A percentile compares a stretch with the other conserved stretches of the same genome.
These are phyloP conservation scores for Dasypus novemcinctus DNA, from an alignment of 2,113 vertebrate species.

Conservation along the genomic window DNA sequence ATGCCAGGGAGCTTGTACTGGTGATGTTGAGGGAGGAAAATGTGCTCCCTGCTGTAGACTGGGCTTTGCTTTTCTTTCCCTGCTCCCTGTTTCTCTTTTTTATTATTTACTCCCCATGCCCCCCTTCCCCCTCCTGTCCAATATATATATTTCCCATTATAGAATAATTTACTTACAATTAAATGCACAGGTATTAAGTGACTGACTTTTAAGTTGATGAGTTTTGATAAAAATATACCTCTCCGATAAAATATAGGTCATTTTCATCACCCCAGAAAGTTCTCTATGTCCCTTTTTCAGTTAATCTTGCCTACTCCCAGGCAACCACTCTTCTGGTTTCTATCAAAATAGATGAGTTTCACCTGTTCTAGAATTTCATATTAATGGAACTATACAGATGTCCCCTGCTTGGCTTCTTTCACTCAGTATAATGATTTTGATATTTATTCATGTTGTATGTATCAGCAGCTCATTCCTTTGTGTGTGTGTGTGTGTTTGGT, in stretches of 20 bases:
- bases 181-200: neutral
- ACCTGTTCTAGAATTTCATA: neutral
- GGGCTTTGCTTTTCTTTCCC: neutral
- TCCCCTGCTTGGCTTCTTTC: neutral
- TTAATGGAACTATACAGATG: neutral
- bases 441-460: neutral
- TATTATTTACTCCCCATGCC: neutral
- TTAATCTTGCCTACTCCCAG: neutral
- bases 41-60: neutral
- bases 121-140: no score
- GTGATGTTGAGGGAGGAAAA: neutral
- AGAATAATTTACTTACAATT: neutral
- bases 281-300: neutral
- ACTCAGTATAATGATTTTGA: neutral
- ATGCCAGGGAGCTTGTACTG: neutral
- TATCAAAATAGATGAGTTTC: neutral
- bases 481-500: no score
- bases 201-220: neutral
- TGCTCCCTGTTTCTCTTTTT: neutral
- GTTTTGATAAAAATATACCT: neutral
- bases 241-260: neutral
- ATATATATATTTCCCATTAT: neutral
- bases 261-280: neutral
- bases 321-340: neutral
- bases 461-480: neutral